These are phyloP conservation scores for Lepidurus arcticus DNA, from an alignment of 1,140 invertebrate genomes.

Conservation along the genomic window DNA sequence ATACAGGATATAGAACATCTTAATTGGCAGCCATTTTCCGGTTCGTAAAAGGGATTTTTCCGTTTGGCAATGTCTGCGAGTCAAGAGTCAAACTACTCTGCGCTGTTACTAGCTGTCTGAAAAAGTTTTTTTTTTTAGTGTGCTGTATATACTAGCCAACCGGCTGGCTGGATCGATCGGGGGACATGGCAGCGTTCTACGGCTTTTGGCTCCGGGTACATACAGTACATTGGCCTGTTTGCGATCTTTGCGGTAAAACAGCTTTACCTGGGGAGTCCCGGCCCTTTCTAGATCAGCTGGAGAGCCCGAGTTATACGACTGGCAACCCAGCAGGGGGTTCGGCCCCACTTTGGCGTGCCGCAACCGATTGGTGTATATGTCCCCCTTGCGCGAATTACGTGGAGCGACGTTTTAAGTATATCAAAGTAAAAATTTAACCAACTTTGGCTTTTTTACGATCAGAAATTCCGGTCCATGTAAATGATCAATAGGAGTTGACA, in stretches of 20 bases:
- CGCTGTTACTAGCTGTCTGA: not conserved
- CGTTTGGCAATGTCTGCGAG: not conserved
- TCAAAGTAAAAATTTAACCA: not conserved
- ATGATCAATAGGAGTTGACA: no score
- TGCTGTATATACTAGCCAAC: not conserved
- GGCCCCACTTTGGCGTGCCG: not conserved
- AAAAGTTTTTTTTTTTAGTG: not conserved
- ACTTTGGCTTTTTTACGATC: not conserved
- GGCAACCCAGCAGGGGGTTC: not conserved
- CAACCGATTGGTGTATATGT: not conserved
- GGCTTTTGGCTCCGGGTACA: not conserved
- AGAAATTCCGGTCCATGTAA: not conserved
- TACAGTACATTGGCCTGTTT: not conserved
- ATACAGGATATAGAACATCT: not conserved
- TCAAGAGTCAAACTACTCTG: not conserved
- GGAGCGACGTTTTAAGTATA: no score
- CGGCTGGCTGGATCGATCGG: constrained; percentile 16
- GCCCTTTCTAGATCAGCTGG: not conserved
- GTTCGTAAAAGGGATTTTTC: not conserved
- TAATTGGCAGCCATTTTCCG: not conserved
- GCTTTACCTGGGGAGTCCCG: not conserved
- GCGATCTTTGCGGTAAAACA: constrained; percentile 7
- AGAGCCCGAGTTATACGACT: not conserved
- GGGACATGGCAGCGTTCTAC: not conserved
- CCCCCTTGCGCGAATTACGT: no score